Base-by-base conservation (phyloP, 2,113 vertebrate genomes). In the Hippocampus guttulatus region DNA sequence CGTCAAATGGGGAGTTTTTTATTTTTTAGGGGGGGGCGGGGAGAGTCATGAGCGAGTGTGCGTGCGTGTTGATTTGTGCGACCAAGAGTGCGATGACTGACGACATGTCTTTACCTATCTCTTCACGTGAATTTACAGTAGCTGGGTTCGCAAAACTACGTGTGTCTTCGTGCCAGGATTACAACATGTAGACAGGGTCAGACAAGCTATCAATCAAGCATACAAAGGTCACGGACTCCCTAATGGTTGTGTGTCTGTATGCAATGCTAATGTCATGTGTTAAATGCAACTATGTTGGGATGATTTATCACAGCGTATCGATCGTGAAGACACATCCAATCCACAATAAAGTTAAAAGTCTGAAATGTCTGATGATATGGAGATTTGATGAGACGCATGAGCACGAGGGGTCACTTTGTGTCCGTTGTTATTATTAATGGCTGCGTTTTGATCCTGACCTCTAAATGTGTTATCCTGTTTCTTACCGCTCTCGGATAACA, bases 211-310 rank as follows among this genome's bases (percentile, higher is more conserved):
- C 85, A 88, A 88, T 88, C 87, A 88, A n/a, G 23, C 69, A 81
- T 43, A 69, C 83, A 82, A 80, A 83, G 88, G 88, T 90, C 82
- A 83, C 16, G 54, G 77, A 80, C 80, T 80, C 75, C 43, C 74
- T 81, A 87, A 88, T 82, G 79, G 76, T 40, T 7, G 73, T 57
- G 69, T 71, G 78, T 88, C 87, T 90, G 81, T 86, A 82, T 77
- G 80, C 75, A 84, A 90, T 89, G 86, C 86, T 90, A 88, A 88
- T 89, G 85, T 86, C 84, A 90, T 90, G 85, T 80, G 78, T 86
- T 86, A 84, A 86, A 89, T 87, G 89, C 85, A 80, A 83, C 81
- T 76, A 69, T 68, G 73, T 75, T 75, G 23, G 78, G 81, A 83
- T 81, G 84, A 88, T 88, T 85, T 75, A 89, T 87, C 16, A 25